Evolutionary conservation across 2,888 invertebrate species (phyloP).

Genomic region (Volucella inanis): DNA sequence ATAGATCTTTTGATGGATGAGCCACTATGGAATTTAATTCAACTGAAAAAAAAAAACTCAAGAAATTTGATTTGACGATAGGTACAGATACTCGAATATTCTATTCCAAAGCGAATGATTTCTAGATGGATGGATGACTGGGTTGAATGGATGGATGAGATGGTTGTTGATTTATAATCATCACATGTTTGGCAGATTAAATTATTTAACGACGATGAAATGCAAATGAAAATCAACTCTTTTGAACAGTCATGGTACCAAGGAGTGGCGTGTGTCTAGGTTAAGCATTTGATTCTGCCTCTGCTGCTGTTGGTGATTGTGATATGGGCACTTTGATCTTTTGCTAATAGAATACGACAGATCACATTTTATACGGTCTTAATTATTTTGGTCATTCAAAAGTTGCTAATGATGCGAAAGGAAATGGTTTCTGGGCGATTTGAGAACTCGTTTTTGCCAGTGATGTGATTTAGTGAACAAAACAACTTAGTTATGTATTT

Average conservation of each 20-base stretch:
- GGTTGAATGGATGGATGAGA: constrained; percentile 1
- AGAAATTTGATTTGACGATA: constrained; percentile 66
- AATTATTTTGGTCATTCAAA: constrained; percentile 45
- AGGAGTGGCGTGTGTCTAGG: not conserved
- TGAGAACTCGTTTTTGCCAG: constrained; percentile 14
- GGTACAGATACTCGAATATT: constrained; percentile 11
- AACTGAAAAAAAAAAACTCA: constrained; percentile 51
- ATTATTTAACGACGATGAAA: constrained; percentile 46
- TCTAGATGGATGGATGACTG: constrained; percentile 54
- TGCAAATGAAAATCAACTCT: constrained; percentile 17
- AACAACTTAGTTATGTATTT: too few species aligned
- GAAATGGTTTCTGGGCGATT: constrained; percentile 50
- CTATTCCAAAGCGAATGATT: constrained; percentile 26
- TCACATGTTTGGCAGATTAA: constrained; percentile 43
- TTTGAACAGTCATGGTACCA: not conserved
- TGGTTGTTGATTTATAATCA: constrained; percentile 61
- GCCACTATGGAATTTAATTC: constrained; percentile 44
- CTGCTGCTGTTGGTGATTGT: too few species aligned
- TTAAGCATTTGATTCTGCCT: not conserved
- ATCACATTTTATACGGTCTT: constrained; percentile 44
- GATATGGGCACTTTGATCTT: constrained; percentile 20
- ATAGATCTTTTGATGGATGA: constrained; percentile 52
- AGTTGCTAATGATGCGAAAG: constrained; percentile 36
- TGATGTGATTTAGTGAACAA: too few species aligned
- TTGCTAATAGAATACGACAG: constrained; percentile 4